Conservation (phyloP, 2,888 invertebrate genomes). For the Calliscelio sp. region DNA sequence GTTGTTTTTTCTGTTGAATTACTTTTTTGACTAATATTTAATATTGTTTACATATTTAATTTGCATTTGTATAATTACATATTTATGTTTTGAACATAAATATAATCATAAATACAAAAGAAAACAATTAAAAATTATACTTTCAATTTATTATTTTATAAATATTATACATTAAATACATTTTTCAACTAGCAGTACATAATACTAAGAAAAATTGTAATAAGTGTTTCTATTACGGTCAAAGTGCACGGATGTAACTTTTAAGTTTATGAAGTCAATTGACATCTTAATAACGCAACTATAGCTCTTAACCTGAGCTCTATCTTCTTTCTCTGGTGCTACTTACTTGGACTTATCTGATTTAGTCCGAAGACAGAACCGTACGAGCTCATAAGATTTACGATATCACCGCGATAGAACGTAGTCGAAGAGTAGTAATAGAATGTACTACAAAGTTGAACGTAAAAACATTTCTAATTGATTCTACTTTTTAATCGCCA, state of each 20-base stretch:
- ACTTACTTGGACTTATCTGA: conserved; percentile 64
- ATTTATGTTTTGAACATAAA: too few relatives aligned
- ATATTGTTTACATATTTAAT: too few relatives aligned
- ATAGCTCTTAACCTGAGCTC: conserved; percentile 41
- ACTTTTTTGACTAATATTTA: too few relatives aligned
- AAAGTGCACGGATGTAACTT: conserved; percentile 2
- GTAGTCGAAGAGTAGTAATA: conserved; percentile 63
- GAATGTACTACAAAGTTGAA: conserved; percentile 62
- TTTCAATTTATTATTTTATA: too few relatives aligned
- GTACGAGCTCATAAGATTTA: conserved; percentile 63
- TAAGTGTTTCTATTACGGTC: neutral
- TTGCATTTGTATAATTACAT: too few relatives aligned
- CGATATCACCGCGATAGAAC: conserved; percentile 60
- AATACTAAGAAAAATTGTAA: too few relatives aligned
- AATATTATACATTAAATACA: too few relatives aligned
- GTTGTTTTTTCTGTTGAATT: too few relatives aligned
- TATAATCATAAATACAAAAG: too few relatives aligned
- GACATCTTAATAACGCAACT: conserved; percentile 62
- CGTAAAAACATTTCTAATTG: conserved; percentile 60
- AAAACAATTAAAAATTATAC: too few relatives aligned
- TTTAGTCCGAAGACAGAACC: conserved; percentile 55
- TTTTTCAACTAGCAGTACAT: too few relatives aligned
- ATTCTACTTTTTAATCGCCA: conserved; percentile 48
- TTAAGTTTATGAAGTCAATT: conserved; percentile 34
- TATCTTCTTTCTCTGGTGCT: conserved; percentile 38